Conservation (phyloP, 2,888 invertebrate species). For the Parasteatoda lunata region DNA sequence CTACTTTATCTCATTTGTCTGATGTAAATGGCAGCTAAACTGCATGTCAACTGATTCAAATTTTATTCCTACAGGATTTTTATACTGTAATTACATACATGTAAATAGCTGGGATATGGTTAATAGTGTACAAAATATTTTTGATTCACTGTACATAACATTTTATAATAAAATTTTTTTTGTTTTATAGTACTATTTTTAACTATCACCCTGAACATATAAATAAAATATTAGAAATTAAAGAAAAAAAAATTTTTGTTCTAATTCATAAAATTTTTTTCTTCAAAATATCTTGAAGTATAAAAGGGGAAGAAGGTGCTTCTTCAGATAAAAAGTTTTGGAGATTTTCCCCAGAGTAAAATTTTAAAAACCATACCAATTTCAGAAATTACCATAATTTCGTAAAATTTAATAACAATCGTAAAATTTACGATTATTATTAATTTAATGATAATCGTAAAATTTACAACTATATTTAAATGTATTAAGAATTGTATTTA, state of each 20-base stretch:
- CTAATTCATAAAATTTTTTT: too few relatives aligned
- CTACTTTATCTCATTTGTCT: background rate
- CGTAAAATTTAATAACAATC: too few relatives aligned
- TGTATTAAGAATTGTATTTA: too few relatives aligned
- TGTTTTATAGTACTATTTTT: background rate
- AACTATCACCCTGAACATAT: background rate
- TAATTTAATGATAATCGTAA: too few relatives aligned
- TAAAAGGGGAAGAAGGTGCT: too few relatives aligned
- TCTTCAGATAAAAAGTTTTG: too few relatives aligned
- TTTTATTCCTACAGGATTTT: background rate
- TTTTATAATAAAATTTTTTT: constrained; percentile 30
- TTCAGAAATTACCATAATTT: too few relatives aligned
- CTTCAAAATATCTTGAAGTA: too few relatives aligned
- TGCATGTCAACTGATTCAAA: background rate
- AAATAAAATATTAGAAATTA: background rate
- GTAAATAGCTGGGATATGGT: constrained; percentile 37
- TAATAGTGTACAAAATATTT: constrained; percentile 40
- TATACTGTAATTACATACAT: constrained; percentile 14
- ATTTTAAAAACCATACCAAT: too few relatives aligned
- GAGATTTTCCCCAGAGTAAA: too few relatives aligned
- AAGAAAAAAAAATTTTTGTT: background rate
- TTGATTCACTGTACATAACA: constrained; percentile 52
- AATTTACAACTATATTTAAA: too few relatives aligned
- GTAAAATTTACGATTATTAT: too few relatives aligned
- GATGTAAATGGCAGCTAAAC: constrained; percentile 12